Evolutionary conservation across 2,797 vertebrate genomes (phyloP), one percentile per base, ranked within the genome.

Genomic region (Labeo calbasu): DNA sequence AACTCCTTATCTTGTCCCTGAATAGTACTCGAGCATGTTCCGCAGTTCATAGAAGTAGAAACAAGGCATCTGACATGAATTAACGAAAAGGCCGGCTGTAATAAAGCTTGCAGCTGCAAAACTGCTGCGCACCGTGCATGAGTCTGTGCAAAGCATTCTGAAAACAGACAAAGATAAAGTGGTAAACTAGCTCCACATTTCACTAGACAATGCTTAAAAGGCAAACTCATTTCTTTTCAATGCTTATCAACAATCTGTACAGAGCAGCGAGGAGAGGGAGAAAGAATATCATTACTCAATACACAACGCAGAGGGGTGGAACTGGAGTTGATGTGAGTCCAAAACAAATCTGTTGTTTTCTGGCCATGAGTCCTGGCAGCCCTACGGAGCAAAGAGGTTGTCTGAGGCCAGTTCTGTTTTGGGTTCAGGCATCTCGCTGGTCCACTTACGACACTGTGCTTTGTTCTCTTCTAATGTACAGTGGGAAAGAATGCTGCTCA

Each of bases 281-380:
- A 71, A 63, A 46, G 65, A 77, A 70, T 71, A 84, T 59, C 46
- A 68, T 72, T 23, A 28, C 73, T 85, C 63, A 53, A 83, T 59
- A 80, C 48, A 68, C 40, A 59, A 53, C 12, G 8, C 69, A 76
- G 76, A 82, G 76, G 77, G 77, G 59, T 79, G 70, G 70, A 85
- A 80, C 77, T 68, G 63, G 50, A 87, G n/a, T 71, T 81, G 85
- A 83, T 50, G 36, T 0, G 25, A 50, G 36, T 81, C 80, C 71
- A 86, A 81, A 66, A 85, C 77, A 78, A 86, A 85, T 83, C 83
- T 81, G 80, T 81, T 78, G 77, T 83, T 83, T 86, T 81, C 79
- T 85, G 80, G 68, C 59, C 43, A 77, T 48, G 77, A 72, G 66
- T 75, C 40, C 73, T 85, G 81, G 77, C 81, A 36, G 66, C 77